A percentile compares a stretch with the other conserved stretches of the same genome.
Conservation (phyloP, 2,797 vertebrate species). For the Acropternis orthonyx region DNA sequence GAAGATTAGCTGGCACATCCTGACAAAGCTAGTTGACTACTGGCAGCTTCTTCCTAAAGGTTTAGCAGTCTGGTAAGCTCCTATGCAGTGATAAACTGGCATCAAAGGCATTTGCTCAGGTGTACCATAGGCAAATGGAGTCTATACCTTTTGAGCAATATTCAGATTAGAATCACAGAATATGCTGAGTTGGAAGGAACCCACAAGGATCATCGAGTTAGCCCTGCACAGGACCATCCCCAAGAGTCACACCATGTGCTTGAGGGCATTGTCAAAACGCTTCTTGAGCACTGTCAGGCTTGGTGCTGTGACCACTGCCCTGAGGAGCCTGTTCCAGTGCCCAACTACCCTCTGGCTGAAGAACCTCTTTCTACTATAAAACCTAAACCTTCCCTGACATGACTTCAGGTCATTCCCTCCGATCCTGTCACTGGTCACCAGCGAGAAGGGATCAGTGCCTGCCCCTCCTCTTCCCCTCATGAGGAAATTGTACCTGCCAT, state of each 20-base stretch:
- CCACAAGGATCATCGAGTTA: background rate
- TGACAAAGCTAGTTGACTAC: background rate
- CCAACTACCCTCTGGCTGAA: background rate
- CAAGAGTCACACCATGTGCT: too few species aligned
- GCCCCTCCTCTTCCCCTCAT: background rate
- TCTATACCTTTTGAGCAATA: background rate
- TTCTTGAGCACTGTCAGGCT: background rate
- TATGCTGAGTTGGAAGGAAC: background rate
- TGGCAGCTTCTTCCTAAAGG: background rate
- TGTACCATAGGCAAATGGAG: background rate
- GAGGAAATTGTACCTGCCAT: background rate
- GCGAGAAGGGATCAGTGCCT: background rate
- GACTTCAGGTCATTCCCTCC: background rate
- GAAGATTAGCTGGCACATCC: background rate
- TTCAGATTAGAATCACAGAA: background rate
- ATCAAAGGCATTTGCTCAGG: background rate
- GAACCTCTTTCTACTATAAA: background rate
- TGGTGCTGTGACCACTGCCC: background rate
- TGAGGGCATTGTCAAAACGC: background rate
- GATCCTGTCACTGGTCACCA: background rate
- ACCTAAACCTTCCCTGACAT: background rate
- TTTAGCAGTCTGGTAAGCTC: background rate
- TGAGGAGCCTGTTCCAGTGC: background rate
- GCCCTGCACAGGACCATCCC: background rate
- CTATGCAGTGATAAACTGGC: background rate